Conservation (phyloP, 2,797 vertebrate species). For the Aphelocoma californica region DNA sequence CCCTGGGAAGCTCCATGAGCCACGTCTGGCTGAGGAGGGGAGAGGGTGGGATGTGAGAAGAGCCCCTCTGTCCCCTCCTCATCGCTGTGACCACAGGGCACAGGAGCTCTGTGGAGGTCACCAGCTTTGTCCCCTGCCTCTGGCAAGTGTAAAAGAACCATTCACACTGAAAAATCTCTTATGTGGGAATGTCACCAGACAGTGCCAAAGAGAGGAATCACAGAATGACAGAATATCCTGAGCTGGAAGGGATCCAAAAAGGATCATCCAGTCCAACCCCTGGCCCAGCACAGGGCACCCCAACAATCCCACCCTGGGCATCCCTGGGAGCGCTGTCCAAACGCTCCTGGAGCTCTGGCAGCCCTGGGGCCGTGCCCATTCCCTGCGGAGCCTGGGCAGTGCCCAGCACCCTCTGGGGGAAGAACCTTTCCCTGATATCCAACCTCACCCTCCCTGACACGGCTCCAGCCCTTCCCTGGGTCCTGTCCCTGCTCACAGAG, state of each 20-base stretch:
- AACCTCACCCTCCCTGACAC: accelerated
- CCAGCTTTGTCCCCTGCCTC: background rate
- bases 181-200: background rate
- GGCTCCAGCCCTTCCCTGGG: background rate
- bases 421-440: background rate
- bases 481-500: background rate
- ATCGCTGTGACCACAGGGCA: accelerated
- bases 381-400: background rate
- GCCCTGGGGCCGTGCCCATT: background rate
- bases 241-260: background rate
- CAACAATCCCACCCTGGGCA: background rate
- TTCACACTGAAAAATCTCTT: background rate
- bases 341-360: background rate
- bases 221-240: background rate
- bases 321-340: accelerated
- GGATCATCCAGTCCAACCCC: accelerated
- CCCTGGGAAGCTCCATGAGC: background rate
- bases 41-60: background rate
- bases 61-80: background rate
- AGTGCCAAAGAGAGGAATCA: background rate
- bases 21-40: accelerated
- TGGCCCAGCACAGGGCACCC: background rate
- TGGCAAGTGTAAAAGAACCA: background rate
- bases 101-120: background rate
- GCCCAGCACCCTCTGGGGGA: background rate